Conservation (phyloP, 2,888 invertebrate species). For the Cotesia congregata region DNA sequence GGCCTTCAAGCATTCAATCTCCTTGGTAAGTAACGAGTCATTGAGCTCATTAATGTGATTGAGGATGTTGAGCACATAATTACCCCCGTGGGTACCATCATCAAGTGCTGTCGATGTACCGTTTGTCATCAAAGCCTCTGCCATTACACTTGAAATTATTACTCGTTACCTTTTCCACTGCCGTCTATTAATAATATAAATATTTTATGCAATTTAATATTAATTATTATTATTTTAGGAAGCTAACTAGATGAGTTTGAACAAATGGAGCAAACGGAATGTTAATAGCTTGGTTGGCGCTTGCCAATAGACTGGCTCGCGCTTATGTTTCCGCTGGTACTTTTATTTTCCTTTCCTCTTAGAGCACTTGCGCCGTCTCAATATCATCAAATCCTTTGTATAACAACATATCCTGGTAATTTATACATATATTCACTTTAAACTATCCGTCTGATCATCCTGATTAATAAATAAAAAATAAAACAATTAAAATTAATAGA, state of each 20-base stretch:
- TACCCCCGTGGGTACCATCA: slow-evolving; percentile 45
- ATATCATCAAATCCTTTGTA: slow-evolving; percentile 6
- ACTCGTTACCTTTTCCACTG: not conserved
- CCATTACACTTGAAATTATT: slow-evolving; percentile 44
- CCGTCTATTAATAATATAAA: too few relatives aligned
- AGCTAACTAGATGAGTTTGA: not conserved
- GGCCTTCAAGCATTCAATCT: slow-evolving; percentile 52
- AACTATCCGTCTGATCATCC: not conserved
- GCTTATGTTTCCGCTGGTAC: not conserved
- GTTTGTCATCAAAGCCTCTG: slow-evolving; percentile 45
- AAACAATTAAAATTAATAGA: too few relatives aligned
- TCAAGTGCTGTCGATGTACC: slow-evolving; percentile 26
- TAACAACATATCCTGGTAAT: not conserved
- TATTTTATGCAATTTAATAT: too few relatives aligned
- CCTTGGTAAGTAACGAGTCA: slow-evolving; percentile 52
- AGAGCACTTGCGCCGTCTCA: slow-evolving; percentile 20
- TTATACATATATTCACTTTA: not conserved
- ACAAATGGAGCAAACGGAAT: not conserved
- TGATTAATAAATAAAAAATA: not conserved
- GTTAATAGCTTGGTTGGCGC: slow-evolving; percentile 16
- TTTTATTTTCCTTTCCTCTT: slow-evolving; percentile 20
- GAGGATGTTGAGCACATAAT: slow-evolving; percentile 56
- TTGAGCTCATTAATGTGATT: slow-evolving; percentile 57
- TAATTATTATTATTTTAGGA: not conserved
- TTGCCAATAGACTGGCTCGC: slow-evolving; percentile 6